phyloP scores from a whole-genome alignment of 1,140 invertebrate genomes.

The Spodoptera litura region DNA sequence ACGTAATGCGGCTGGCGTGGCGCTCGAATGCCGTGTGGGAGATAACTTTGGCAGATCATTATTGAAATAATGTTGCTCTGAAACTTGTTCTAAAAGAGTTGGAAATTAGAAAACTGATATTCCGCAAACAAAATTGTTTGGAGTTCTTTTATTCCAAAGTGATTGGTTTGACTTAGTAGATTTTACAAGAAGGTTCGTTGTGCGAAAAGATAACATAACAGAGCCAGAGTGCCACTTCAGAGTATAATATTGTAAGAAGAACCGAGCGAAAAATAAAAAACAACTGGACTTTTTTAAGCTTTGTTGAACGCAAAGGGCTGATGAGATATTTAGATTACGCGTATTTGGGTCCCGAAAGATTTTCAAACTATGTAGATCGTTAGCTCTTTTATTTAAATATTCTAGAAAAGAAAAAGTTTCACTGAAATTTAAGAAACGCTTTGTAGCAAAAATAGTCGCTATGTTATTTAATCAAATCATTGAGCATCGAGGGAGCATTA shows the following conservation, averaged over 20 bases:
- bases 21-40: conserved; percentile 23
- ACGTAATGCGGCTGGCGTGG: conserved; percentile 27
- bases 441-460: too few species aligned
- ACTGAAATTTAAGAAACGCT: too few species aligned
- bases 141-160: background rate
- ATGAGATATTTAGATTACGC: background rate
- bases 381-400: background rate
- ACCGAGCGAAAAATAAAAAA: background rate
- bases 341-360: background rate
- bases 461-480: background rate
- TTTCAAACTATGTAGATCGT: background rate
- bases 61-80: conserved; percentile 9
- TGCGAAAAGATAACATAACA: conserved; percentile 3
- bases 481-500: conserved; percentile 6
- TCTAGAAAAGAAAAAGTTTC: too few species aligned
- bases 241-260: background rate
- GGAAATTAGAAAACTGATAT: background rate
- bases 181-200: background rate
- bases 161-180: background rate
- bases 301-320: background rate
- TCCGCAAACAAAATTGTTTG: background rate
- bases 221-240: conserved; percentile 3
- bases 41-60: conserved; percentile 1
- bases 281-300: conserved; percentile 2
- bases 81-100: background rate